These are phyloP conservation scores for Dallia pectoralis DNA, from an alignment of 2,797 vertebrate genomes.

Conservation along the genomic window DNA sequence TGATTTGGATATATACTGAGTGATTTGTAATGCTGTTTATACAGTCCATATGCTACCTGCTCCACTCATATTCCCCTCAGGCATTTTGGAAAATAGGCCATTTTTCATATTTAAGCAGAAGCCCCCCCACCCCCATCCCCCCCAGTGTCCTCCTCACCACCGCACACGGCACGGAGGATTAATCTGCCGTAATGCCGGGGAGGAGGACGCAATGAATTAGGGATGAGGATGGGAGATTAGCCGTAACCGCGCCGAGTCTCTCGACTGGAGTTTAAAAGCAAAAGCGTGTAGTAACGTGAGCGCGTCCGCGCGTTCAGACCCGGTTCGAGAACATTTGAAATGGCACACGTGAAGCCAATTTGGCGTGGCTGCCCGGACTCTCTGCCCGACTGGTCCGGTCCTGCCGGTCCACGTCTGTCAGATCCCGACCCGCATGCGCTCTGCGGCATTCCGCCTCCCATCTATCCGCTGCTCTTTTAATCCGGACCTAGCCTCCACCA, in stretches of 20 bases:
- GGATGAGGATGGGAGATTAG: conserved; percentile 54
- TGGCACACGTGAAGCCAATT: not conserved
- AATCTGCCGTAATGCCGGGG: conserved; percentile 39
- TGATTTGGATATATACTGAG: conserved; percentile 34
- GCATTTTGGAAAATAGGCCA: conserved; percentile 49
- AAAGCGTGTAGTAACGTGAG: conserved; percentile 59
- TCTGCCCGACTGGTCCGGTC: not conserved
- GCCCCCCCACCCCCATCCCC: too few relatives aligned
- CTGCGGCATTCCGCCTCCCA: conserved; percentile 12
- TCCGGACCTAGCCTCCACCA: conserved; percentile 27
- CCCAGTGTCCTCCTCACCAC: conserved; percentile 28
- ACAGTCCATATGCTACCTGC: conserved; percentile 58
- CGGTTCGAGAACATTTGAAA: conserved; percentile 44
- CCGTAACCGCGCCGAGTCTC: conserved; percentile 20
- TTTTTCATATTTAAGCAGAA: conserved; percentile 66
- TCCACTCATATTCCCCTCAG: conserved; percentile 56
- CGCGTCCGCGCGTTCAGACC: conserved; percentile 18
- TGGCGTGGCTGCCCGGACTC: conserved; percentile 10
- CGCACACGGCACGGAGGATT: conserved; percentile 22
- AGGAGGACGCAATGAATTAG: conserved; percentile 67
- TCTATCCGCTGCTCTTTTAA: conserved; percentile 25
- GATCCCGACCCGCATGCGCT: not conserved
- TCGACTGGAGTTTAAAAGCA: conserved; percentile 65
- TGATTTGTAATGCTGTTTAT: conserved; percentile 65
- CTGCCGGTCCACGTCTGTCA: too few relatives aligned